Conservation (phyloP, 2,113 vertebrate genomes). For the Phycodurus eques region DNA sequence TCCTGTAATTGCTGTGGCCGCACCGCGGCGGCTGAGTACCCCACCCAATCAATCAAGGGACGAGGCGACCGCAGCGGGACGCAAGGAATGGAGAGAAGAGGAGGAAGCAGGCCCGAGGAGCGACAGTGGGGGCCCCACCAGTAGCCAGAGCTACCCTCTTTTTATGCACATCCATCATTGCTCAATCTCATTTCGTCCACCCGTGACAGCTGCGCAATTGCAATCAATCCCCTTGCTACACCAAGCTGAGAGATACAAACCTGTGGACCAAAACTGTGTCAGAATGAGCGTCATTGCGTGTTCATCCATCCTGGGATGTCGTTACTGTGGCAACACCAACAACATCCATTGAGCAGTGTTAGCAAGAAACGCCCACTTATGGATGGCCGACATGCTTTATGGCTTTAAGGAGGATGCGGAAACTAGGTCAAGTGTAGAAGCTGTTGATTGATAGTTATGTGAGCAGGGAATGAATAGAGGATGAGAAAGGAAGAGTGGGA, state of each 20-base stretch:
- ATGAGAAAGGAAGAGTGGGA: constrained; percentile 32
- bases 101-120: too few species aligned
- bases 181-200: constrained; percentile 50
- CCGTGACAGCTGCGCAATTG: constrained; percentile 51
- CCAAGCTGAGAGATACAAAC: constrained; percentile 32
- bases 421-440: constrained; percentile 45
- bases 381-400: constrained; percentile 18
- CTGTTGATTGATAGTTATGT: constrained; percentile 41
- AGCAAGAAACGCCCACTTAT: constrained; percentile 20
- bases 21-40: too few species aligned
- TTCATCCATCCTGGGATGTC: constrained; percentile 15
- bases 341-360: neutral
- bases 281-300: constrained; percentile 21
- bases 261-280: constrained; percentile 15
- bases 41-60: too few species aligned
- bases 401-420: constrained; percentile 14
- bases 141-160: neutral
- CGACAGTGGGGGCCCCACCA: too few species aligned
- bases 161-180: constrained; percentile 18
- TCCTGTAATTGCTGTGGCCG: too few species aligned
- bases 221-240: constrained; percentile 48
- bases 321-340: neutral
- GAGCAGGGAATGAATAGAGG: constrained; percentile 30
- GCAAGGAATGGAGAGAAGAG: too few species aligned
- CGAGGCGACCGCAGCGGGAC: too few species aligned